Evolutionary conservation across 2,113 vertebrate species (phyloP), one percentile per base, ranked within the genome.

Genomic region (Orthonyx spaldingii): DNA sequence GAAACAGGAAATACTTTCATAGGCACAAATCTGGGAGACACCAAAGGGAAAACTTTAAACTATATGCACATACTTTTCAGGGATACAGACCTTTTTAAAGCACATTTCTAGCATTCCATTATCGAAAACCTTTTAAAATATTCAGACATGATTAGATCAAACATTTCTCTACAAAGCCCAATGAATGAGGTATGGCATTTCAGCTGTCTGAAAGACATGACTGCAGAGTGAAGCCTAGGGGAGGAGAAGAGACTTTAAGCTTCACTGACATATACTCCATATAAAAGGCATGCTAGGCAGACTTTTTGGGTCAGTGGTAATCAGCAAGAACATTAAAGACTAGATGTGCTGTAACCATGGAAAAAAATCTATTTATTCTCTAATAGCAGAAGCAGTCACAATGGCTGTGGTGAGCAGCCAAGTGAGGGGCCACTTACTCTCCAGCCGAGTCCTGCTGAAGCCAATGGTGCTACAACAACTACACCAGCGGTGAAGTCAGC

Each of bases 261-360:
- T 95, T 95, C 89, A 88, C 82, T 95, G 96, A 93, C 96, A 96
- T 82, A 84, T 53, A 95, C 93, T 91, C 94, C 76, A 64, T 89
- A 96, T 95, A 96, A 97, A 96, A 96, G 72, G 79, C 96, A 95
- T 37, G 89, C 93, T 79, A 96, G 92, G 93, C 87, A 96, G 94
- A 93, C 95, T 96, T 97, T 96, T 96, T 96, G 97, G 96, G 96
- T 97, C 97, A 97, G 61, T 80, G 95, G 89, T 96, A 96, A 97
- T 97, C 96, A 95, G 90, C 82, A 93, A 88, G 90, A 96, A 97
- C 87, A 94, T 96, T 91, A 94, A 97, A 96, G 84, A 94, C 96
- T 92, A 74, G 82, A 56, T 86, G 65, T 78, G 95, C 85, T 94
- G 90, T 79, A 96, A 92, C 94, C 18, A 42, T 91, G 84, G 91